Evolutionary conservation across 2,888 invertebrate species (phyloP).

Genomic region (Carabus problematicus): DNA sequence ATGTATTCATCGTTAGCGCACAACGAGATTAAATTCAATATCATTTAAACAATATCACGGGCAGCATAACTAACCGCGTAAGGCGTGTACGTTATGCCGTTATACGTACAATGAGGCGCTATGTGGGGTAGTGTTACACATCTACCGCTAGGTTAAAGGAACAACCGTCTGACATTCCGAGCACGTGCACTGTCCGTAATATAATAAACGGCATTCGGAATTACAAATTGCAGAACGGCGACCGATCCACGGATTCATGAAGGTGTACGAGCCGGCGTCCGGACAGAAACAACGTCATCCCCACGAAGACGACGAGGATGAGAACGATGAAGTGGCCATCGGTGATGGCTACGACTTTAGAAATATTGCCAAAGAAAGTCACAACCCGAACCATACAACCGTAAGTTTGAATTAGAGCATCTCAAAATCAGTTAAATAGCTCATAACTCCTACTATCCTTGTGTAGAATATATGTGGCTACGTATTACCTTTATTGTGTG

Average conservation of each 20-base stretch:
- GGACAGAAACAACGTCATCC: conserved; percentile 46
- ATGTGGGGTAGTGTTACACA: too few species aligned
- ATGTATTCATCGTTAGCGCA: too few species aligned
- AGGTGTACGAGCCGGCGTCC: conserved; percentile 64
- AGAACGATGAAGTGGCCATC: conserved; percentile 57
- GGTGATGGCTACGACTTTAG: conserved; percentile 57
- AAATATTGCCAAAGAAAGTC: conserved; percentile 60
- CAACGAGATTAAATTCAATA: too few species aligned
- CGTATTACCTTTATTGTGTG: too few species aligned
- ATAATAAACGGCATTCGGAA: conserved; percentile 35
- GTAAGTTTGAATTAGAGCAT: conserved; percentile 49
- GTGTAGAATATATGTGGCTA: too few species aligned
- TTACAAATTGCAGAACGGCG: conserved; percentile 57
- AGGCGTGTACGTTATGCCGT: conserved; percentile 8
- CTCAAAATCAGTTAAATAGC: too few species aligned
- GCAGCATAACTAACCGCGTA: background rate
- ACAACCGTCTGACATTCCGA: background rate
- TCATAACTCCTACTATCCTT: too few species aligned
- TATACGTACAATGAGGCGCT: background rate
- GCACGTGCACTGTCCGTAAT: conserved; percentile 20
- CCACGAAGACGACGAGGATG: conserved; percentile 60
- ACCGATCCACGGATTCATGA: conserved; percentile 62
- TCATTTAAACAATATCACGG: too few species aligned
- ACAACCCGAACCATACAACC: conserved; percentile 56
- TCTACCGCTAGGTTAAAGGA: too few species aligned